Base-by-base conservation (phyloP, 1,140 invertebrate species). In the Heliconius himera region DNA sequence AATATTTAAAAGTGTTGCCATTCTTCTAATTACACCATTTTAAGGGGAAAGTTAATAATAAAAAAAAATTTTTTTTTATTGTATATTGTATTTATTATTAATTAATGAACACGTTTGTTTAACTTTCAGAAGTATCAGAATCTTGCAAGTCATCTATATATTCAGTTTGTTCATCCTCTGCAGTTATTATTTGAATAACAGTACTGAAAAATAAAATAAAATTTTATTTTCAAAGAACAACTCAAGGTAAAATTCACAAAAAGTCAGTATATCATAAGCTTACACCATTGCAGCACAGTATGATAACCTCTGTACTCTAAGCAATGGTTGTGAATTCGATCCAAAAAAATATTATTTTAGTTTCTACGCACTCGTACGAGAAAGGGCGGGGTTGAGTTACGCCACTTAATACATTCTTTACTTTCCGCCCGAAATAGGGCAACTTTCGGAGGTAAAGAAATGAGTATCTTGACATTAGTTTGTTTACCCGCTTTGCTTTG, bases 111-210 rank as follows among this genome's bases (percentile, higher is more conserved):
- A 66, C 60, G 4, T 71, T 46, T 76, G 13, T 71, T 46, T 76
- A 49, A 73, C 74, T 60, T 76, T 90, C 88, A 8, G 87, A 88
- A 60, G 60, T 70, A 75, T 90, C 88, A 2, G 86, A 88, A 74
- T 87, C 87, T 8, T 83, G 84, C 29, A 77, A 51, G 16, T 88
- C 89, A 71, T 80, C 83, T 49, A 89, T 78, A 79, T 89, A 91
- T 38, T 91, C 88, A 3, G 84, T 83, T 75, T 88, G 82, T 78
- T 92, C 91, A 74, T 94, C 93, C 81, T 94, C 93, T 6, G 91
- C 91, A 8, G 91, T 92, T 54, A 94, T 94, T 3, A 94, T 82
- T 49, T 90, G 81, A 54, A 87, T 90, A 18, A 94, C 89, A 77
- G 91, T 85, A 49, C 93, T 94, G 83, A 72, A 90, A n/a, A 94